Conservation (phyloP, 1,140 invertebrate species). For the Bicyclus anynana region DNA sequence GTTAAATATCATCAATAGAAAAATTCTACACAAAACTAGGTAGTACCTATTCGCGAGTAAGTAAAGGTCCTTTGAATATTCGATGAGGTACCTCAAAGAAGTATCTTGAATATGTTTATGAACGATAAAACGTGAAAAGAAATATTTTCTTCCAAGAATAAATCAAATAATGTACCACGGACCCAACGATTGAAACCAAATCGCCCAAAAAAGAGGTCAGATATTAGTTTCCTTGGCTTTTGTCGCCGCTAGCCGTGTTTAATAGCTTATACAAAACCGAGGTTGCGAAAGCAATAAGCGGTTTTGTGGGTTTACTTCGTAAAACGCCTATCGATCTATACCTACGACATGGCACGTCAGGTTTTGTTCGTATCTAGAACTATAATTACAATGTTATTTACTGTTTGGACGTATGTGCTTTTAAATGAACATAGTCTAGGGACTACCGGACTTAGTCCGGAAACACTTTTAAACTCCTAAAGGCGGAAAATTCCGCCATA, state of each 20-base stretch:
- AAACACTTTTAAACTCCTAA: too few relatives aligned
- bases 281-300: slow-evolving; percentile 24
- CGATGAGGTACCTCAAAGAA: background rate
- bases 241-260: slow-evolving; percentile 11
- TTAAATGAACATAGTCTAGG: too few relatives aligned
- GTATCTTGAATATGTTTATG: background rate
- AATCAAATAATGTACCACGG: slow-evolving; percentile 6
- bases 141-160: background rate
- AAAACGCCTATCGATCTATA: slow-evolving; percentile 18
- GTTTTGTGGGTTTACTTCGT: slow-evolving; percentile 19
- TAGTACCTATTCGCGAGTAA: too few relatives aligned
- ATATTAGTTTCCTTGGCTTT: slow-evolving; percentile 16
- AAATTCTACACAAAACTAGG: background rate
- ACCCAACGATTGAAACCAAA: slow-evolving; percentile 14
- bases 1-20: background rate
- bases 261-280: slow-evolving; percentile 26
- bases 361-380: too few relatives aligned
- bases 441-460: too few relatives aligned
- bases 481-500: too few relatives aligned
- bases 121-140: background rate
- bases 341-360: too few relatives aligned
- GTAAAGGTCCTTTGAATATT: background rate
- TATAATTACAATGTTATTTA: too few relatives aligned
- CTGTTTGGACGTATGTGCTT: too few relatives aligned
- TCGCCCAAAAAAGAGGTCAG: slow-evolving; percentile 14